Evolutionary conservation across 2,888 invertebrate genomes (phyloP), one percentile per base, ranked within the genome.

Genomic region (Scaptomyza polygonia): DNA sequence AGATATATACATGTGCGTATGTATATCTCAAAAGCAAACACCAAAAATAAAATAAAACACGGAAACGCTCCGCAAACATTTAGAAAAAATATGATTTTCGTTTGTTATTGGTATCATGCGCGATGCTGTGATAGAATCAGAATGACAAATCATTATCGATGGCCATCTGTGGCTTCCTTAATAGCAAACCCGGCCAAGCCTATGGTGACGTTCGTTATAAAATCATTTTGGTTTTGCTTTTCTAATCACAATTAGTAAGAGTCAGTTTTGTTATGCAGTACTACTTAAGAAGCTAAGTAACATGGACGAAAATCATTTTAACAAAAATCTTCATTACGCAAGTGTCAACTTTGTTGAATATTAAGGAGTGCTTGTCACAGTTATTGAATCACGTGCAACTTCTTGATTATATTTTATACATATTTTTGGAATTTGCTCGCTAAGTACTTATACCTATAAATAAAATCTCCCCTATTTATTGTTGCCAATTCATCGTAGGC

Each of bases 111-210:
- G 8, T 30, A 27, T 14, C 39, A 62, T 48, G 54, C 39, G 42
- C 7, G 27, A 42, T 18, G 3, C 30, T 34, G 55, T 51, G 40
- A 45, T 79, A 73, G 63, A 78, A 73, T 73, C 42, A 77, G 63
- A 77, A 58, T 52, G 36, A 39, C 30, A 14, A 43, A 27, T 18
- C 29, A 44, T 27, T 51, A 54, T 30, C 56, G 72, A 61, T 55
- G 63, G 57, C 34, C 67, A 71, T 36, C 42, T 34, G 18, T 34
- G 52, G 61, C 63, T 79, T 76, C 80, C 72, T 64, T 59, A 52
- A 64, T 53, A 59, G 9, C 6, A 29, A 30, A 32, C 39, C 81
- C n/a, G 30, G 36, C 69, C 61, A 57, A 43, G 8, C 39, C 61
- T 58, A 68, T 39, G 7, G 2, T 34, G 48, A 11, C 12, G 34